Conservation (phyloP, 2,888 invertebrate species). For the Pseudococcus viburni region DNA sequence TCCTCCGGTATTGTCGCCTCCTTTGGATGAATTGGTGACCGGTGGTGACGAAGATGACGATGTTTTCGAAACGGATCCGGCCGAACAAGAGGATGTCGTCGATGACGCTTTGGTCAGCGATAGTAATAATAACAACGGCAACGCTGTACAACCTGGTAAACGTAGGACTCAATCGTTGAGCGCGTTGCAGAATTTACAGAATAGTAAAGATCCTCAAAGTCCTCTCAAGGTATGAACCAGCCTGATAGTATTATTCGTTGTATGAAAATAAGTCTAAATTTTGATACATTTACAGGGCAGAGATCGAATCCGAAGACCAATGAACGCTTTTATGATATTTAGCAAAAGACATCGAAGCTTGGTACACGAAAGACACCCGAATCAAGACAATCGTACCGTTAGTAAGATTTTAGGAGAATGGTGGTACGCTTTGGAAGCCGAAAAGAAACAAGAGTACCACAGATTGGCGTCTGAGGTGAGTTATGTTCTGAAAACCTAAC, state of each 20-base stretch:
- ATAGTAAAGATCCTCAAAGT: conserved; percentile 75
- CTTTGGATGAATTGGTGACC: conserved; percentile 71
- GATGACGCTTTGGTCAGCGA: conserved; percentile 61
- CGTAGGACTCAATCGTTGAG: conserved; percentile 89
- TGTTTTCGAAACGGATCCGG: conserved; percentile 69
- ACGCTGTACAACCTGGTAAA: conserved; percentile 74
- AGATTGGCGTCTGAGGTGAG: conserved; percentile 90
- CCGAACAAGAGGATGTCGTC: conserved; percentile 60
- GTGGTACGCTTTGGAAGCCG: conserved; percentile 97
- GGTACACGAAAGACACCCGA: conserved; percentile 96
- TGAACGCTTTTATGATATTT: conserved; percentile 99
- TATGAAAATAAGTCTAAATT: conserved; percentile 69
- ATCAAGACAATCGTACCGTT: conserved; percentile 98
- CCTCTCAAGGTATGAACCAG: conserved; percentile 70
- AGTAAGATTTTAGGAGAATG: conserved; percentile 99
- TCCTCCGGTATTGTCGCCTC: conserved; percentile 72
- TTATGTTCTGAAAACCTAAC: neutral
- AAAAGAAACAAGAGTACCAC: conserved; percentile 96
- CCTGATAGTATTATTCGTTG: conserved; percentile 67
- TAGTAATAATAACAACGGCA: conserved; percentile 61
- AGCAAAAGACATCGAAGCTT: conserved; percentile 96
- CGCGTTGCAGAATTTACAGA: conserved; percentile 78
- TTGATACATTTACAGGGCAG: conserved; percentile 70
- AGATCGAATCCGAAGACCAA: conserved; percentile 93
- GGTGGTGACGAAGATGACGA: conserved; percentile 69